Evolutionary conservation across 92 coral and sea anemone genomes (phyloP).

Genomic region (Scolanthus callimorphus): DNA sequence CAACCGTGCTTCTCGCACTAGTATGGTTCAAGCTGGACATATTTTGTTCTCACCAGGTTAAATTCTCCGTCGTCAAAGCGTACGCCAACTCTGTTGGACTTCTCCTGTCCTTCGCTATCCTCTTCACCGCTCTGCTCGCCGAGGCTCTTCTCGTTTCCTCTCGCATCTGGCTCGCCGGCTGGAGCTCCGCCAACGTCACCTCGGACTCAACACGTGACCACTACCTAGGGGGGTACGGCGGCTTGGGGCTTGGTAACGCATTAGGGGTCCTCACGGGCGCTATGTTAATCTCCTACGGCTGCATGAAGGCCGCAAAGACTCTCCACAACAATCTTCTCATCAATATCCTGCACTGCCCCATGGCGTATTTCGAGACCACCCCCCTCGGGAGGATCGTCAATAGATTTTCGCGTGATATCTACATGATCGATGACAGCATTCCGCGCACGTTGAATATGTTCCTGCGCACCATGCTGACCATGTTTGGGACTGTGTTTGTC

Average conservation of each 20-base stretch:
- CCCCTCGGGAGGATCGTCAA: slow-evolving; percentile 78
- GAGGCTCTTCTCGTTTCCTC: slow-evolving; percentile 59
- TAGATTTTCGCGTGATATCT: slow-evolving; percentile 65
- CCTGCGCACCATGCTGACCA: slow-evolving; percentile 34
- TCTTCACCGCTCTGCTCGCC: slow-evolving; percentile 35
- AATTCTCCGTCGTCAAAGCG: slow-evolving; percentile 59
- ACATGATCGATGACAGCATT: slow-evolving; percentile 62
- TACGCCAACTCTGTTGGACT: slow-evolving; percentile 73
- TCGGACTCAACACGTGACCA: slow-evolving; percentile 46
- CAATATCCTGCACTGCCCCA: slow-evolving; percentile 64
- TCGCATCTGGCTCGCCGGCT: slow-evolving; percentile 77
- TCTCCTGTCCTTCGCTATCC: slow-evolving; percentile 28
- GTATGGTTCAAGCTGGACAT: no score
- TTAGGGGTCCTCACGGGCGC: slow-evolving; percentile 22
- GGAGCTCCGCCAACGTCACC: slow-evolving; percentile 83
- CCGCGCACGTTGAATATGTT: slow-evolving; percentile 53
- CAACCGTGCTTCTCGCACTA: no score
- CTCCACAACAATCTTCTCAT: slow-evolving; percentile 57
- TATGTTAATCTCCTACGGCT: slow-evolving; percentile 44
- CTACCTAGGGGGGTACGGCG: slow-evolving; percentile 71
- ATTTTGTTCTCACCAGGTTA: slow-evolving; percentile 57
- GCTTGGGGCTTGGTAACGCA: slow-evolving; percentile 62
- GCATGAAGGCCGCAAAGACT: slow-evolving; percentile 50
- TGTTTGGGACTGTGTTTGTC: slow-evolving; percentile 58
- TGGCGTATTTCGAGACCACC: slow-evolving; percentile 72